Evolutionary conservation across 2,888 invertebrate genomes (phyloP), one percentile per base, ranked within the genome.

Genomic region (Drosophila pegasa): DNA sequence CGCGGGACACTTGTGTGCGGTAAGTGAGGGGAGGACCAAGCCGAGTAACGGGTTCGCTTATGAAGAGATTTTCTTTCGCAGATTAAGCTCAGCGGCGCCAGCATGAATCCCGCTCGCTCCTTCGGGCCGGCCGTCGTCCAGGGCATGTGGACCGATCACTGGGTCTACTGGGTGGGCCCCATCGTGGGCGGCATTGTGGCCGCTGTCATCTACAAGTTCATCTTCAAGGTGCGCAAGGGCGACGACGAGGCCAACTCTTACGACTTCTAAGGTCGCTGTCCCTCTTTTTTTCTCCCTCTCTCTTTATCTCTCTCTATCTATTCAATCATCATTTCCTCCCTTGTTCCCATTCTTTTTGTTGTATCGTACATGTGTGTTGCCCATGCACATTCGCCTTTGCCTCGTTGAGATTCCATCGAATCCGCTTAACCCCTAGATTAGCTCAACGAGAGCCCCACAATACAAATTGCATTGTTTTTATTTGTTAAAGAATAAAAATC

Each of bases 101-200:
- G 97, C 92, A 97, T 98, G 98, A 98, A 98, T 93, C 97, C 98
- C 0, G 98, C 98, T 0, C 94, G 98, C 75, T 96, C 96, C 54
- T 95, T 98, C 90, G 98, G 98, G 22, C 96, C 97, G 0, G 97
- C 98, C 20, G 95, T 97, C 10, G 95, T 98, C 40, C 94, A 95
- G 92, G 94, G 95, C 52, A 88, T 93, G 59, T 98, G 97, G 95
- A 92, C 93, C 1, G 90, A 96, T 77, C 98, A 98, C 87, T 98
- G 98, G 97, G 94, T 97, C 3, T 98, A 97, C 92, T 98, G 97
- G 97, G 94, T 95, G 43, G 98, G 97, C 2, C 97, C 97, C 4
- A 94, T 96, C 73, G 91, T 94, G 27, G 97, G 97, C 3, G 97
- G 96, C 14, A 93, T 95, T 52, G 90, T 95, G 7, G 96, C 96